Evolutionary conservation across 2,797 vertebrate species (phyloP).

Genomic region (Cynopterus sphinx): DNA sequence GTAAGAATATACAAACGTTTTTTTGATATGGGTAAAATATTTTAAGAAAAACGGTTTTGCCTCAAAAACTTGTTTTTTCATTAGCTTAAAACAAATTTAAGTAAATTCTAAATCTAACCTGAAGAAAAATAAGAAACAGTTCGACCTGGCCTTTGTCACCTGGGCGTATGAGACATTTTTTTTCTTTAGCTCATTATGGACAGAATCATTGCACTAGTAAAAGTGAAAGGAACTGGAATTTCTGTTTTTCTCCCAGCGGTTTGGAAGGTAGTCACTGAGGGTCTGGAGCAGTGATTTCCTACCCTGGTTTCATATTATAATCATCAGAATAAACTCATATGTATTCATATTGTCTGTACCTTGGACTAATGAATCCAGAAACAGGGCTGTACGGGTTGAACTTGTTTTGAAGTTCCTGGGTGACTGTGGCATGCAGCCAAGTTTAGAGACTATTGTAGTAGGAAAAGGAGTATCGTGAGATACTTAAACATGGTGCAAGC

Average conservation of each 20-base stretch:
- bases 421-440: not conserved
- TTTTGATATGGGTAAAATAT: not conserved
- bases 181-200: not conserved
- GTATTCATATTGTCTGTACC: fast-evolving
- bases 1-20: not conserved
- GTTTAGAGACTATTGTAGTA: not conserved
- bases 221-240: not conserved
- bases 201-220: fast-evolving
- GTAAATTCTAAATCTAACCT: not conserved
- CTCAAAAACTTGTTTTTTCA: not conserved
- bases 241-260: too few relatives aligned
- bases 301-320: not conserved
- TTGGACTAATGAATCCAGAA: not conserved
- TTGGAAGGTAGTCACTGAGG: not conserved
- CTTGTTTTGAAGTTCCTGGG: not conserved
- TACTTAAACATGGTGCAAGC: not conserved
- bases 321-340: not conserved
- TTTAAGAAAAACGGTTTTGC: not conserved
- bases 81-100: not conserved
- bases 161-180: not conserved
- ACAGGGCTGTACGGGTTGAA: not conserved
- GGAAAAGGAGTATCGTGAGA: not conserved
- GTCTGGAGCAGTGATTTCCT: not conserved
- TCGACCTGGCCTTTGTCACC: fast-evolving
- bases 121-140: not conserved